Evolutionary conservation across 2,888 invertebrate genomes (phyloP), one percentile per base, ranked within the genome.

Genomic region (Dicranocentrus wangi): DNA sequence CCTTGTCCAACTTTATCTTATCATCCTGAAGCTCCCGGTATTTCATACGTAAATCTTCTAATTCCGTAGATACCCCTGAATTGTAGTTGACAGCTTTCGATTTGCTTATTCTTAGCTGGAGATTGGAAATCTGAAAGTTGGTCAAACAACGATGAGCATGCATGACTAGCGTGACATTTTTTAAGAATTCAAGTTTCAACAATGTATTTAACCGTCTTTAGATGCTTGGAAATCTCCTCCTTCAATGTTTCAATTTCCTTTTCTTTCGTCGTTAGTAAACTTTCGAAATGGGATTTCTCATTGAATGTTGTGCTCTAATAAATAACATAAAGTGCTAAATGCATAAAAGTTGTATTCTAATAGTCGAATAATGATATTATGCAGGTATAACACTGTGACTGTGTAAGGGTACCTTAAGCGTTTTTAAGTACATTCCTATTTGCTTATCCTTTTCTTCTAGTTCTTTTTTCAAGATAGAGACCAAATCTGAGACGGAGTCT

Each of bases 331-430:
- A 32, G 10, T 32, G 10, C 32, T 51, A 19, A 43, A 43, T 8
- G 43, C 8, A 43, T 43, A n/a, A n/a, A 39, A 39, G 39, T 39
- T 39, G 39, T 39, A 39, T 13, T 39, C 39, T 39, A 39, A 39
- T n/a, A n/a, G n/a, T n/a, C n/a, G n/a, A n/a, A n/a, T n/a, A n/a
- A n/a, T n/a, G n/a, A n/a, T n/a, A n/a, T n/a, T n/a, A n/a, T n/a
- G n/a, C n/a, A n/a, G n/a, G n/a, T n/a, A n/a, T n/a, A n/a, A n/a
- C n/a, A n/a, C n/a, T n/a, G n/a, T n/a, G n/a, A n/a, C n/a, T n/a
- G n/a, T n/a, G n/a, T n/a, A n/a, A n/a, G n/a, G n/a, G n/a, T 25
- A 88, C 88, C 68, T 90, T 90, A 28, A 91, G 87, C 27, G 90
- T 87, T 81, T 87, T 84, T 25, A 83, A 82, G 23, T 91, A 87